Percentiles rank a stretch among this genome's conserved stretches.
Conservation (phyloP, 2,888 invertebrate genomes). For the Apotomis capreana region DNA sequence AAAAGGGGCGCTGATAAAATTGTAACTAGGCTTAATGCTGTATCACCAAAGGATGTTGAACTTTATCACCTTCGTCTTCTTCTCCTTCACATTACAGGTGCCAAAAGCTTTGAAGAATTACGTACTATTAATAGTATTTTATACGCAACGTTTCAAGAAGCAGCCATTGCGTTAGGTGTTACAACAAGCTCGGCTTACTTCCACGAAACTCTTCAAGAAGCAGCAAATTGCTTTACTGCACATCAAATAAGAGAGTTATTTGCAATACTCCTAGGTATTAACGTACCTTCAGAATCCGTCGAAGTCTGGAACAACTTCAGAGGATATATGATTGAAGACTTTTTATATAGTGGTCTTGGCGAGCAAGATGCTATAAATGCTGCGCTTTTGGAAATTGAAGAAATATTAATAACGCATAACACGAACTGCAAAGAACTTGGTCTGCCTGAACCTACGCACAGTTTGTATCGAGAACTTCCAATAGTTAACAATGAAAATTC, state of each 20-base stretch:
- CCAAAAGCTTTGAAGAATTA: background rate
- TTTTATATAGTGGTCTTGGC: background rate
- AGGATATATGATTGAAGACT: conserved; percentile 5
- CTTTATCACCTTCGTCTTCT: conserved; percentile 21
- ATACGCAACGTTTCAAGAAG: conserved; percentile 5
- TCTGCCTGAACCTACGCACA: background rate
- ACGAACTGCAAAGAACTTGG: conserved; percentile 12
- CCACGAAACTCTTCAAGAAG: conserved; percentile 1
- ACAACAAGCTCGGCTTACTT: conserved; percentile 3
- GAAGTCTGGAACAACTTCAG: conserved; percentile 5
- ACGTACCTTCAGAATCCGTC: conserved; percentile 17
- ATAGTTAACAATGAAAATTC: conserved; percentile 1
- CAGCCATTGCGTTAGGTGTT: conserved; percentile 4
- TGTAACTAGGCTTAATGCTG: conserved; percentile 25
- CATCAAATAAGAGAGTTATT: conserved; percentile 10
- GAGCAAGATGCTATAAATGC: conserved; percentile 4
- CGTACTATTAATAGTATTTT: conserved; percentile 3
- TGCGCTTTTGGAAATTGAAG: conserved; percentile 11
- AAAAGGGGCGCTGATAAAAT: conserved; percentile 9
- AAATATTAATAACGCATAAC: conserved; percentile 1
- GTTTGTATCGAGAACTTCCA: conserved; percentile 6
- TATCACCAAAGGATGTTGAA: conserved; percentile 23
- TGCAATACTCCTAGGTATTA: conserved; percentile 9
- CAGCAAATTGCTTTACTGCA: conserved; percentile 2
- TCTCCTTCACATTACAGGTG: conserved; percentile 2